These are phyloP conservation scores for Borostomias antarcticus DNA, from an alignment of 2,797 vertebrate genomes.

Conservation along the genomic window DNA sequence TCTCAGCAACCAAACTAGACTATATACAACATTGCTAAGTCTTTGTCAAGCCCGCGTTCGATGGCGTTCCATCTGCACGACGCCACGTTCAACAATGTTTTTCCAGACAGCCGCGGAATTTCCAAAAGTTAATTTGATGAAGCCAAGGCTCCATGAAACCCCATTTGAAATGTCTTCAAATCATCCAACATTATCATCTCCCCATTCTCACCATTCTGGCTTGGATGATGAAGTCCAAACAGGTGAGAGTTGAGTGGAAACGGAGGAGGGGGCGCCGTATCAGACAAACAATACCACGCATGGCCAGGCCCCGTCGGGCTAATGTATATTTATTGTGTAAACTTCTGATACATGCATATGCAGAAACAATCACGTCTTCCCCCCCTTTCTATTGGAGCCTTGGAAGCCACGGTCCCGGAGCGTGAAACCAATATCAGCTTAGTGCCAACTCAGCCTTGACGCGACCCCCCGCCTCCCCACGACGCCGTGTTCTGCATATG, in stretches of 20 bases:
- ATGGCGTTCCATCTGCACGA: neutral
- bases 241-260: conserved; percentile 50
- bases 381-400: conserved; percentile 70
- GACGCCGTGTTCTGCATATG: conserved; percentile 78
- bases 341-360: conserved; percentile 79
- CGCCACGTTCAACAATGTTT: neutral
- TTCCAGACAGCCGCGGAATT: neutral
- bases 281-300: conserved; percentile 73
- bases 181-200: conserved; percentile 16
- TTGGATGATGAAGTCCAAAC: conserved; percentile 73
- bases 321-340: conserved; percentile 80
- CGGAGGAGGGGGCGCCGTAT: conserved; percentile 45
- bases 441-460: conserved; percentile 80
- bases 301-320: conserved; percentile 62
- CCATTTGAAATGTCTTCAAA: conserved; percentile 64
- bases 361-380: conserved; percentile 78
- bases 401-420: conserved; percentile 66
- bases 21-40: too few species aligned
- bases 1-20: too few species aligned
- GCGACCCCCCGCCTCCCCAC: conserved; percentile 53
- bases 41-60: too few species aligned
- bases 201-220: conserved; percentile 51
- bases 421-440: conserved; percentile 84
- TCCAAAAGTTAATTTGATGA: conserved; percentile 24
- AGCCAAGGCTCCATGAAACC: conserved; percentile 38